phyloP scores from a whole-genome alignment of 2,888 invertebrate genomes.

The Nephrotoma appendiculata region DNA sequence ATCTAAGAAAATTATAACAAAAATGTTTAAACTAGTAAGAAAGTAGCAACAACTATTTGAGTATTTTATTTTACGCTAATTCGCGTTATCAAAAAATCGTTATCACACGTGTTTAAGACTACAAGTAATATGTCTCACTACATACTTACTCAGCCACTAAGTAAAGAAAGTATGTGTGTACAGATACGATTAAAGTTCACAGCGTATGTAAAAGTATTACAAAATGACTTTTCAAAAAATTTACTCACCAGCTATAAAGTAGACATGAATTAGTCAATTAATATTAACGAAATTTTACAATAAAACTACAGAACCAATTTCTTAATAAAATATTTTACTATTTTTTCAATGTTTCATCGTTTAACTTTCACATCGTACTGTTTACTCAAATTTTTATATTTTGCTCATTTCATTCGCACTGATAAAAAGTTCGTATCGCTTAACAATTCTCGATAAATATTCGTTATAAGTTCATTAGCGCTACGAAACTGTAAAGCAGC shows the following conservation, averaged over 20 bases:
- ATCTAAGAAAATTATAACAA: background rate
- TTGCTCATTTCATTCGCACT: too few relatives aligned
- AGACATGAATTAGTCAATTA: too few relatives aligned
- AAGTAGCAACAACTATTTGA: background rate
- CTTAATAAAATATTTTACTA: too few relatives aligned
- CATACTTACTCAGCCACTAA: background rate
- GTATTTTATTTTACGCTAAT: background rate
- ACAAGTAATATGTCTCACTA: background rate
- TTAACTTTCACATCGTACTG: too few relatives aligned
- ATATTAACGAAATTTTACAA: too few relatives aligned
- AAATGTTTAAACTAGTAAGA: background rate
- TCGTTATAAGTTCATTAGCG: too few relatives aligned
- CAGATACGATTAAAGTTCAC: background rate
- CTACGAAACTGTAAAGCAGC: too few relatives aligned
- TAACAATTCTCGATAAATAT: too few relatives aligned
- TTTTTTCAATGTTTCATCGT: too few relatives aligned
- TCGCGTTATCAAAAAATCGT: background rate
- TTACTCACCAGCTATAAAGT: conserved; percentile 27
- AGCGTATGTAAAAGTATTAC: background rate
- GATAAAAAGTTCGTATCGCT: too few relatives aligned
- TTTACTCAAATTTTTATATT: too few relatives aligned
- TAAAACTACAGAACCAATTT: too few relatives aligned
- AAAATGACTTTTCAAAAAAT: conserved; percentile 15
- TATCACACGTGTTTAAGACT: background rate
- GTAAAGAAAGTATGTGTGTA: background rate